Conservation (phyloP, 2,113 vertebrate species). For the Corythornis vintsioides region DNA sequence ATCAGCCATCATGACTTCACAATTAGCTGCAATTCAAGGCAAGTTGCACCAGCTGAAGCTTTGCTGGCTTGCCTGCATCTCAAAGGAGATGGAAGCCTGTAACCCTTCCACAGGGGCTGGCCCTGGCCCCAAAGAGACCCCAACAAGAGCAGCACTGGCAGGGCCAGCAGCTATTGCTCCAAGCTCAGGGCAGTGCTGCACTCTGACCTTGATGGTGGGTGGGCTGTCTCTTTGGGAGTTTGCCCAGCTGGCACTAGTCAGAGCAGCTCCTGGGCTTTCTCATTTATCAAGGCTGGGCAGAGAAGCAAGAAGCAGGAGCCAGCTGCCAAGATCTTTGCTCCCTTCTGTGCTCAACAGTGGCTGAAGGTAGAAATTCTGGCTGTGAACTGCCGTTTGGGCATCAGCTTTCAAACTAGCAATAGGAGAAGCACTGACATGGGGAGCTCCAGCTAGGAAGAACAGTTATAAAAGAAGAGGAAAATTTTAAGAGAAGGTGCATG, state of each 20-base stretch:
- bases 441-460: not conserved
- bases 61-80: not conserved
- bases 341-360: not conserved
- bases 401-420: not conserved
- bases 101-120: fast-evolving
- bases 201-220: not conserved
- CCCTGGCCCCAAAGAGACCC: not conserved
- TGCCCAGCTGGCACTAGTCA: slow-evolving; percentile 16
- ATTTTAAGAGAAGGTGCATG: not conserved
- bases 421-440: not conserved
- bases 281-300: not conserved
- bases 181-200: fast-evolving
- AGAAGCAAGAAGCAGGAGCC: not conserved
- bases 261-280: slow-evolving; percentile 2
- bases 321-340: slow-evolving; percentile 33
- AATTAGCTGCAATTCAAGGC: not conserved
- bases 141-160: not conserved
- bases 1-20: not conserved
- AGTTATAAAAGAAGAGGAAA: not conserved
- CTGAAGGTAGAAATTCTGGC: not conserved
- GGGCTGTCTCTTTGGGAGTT: not conserved
- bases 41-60: not conserved
- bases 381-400: not conserved
- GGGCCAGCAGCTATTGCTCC: not conserved
- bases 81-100: not conserved